Evolutionary conservation across 2,888 invertebrate genomes (phyloP), one percentile per base, ranked within the genome.

Genomic region (Adela reaumurella): DNA sequence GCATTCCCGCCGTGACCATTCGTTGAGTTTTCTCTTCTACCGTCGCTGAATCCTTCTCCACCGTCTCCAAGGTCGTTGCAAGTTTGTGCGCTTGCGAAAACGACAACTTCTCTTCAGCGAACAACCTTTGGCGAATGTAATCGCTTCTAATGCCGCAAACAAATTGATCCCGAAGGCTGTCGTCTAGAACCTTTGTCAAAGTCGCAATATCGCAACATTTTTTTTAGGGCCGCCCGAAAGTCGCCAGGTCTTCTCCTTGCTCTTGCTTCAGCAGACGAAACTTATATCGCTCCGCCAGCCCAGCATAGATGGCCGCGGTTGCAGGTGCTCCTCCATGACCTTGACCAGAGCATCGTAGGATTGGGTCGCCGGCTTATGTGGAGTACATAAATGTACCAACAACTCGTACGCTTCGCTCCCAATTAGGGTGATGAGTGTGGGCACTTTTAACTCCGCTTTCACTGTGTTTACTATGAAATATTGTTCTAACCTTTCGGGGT

Each of bases 381-480:
- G 54, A 10, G 51, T 52, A 16, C 52, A 53, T 19, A 56, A 50
- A 45, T 46, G 52, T 1, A 49, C 52, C 43, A 55, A n/a, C n/a
- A 55, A 42, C 17, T 54, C 53, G 20, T 54, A 54, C 6, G 50
- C 49, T 3, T 51, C 50, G 10, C 20, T 19, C 14, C 54, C 56
- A 6, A 58, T 50, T 2, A 51, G 46, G 0, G 57, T 51, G 5
- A 55, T 53, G 24, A 56, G 48, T 1, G 54, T 56, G 4, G 56
- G 45, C 35, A 35, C 35, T 35, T 35, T 35, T 14, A 35, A 11
- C 14, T 35, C 35, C 14, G 6, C 35, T 35, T 35, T 35, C 35
- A 35, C 35, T 35, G 35, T 3, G 14, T 35, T 35, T 3, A 35
- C 35, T 35, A 35, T 8, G 3, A 35, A 14, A 14, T 51, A 53